Evolutionary conservation across 2,797 vertebrate genomes (phyloP).

Genomic region (Thamnophis elegans): DNA sequence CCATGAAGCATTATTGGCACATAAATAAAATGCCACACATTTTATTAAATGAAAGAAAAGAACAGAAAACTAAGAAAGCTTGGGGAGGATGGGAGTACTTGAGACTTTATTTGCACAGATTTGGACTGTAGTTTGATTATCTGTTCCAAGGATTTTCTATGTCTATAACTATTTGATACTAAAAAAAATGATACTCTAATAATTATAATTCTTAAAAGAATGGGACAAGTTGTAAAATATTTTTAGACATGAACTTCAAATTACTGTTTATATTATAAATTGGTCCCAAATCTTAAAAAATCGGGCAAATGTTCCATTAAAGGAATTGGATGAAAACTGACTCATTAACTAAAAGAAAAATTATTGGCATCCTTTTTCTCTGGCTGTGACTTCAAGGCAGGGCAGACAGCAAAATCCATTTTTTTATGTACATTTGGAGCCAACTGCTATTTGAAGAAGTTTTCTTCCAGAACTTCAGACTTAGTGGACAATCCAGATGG

Average conservation of each 20-base stretch:
- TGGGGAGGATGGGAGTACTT: conserved; percentile 2
- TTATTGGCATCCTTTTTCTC: not conserved
- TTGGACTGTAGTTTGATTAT: conserved; percentile 23
- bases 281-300: not conserved
- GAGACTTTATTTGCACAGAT: conserved; percentile 31
- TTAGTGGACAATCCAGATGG: not conserved
- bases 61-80: conserved; percentile 27
- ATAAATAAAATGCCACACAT: conserved; percentile 26
- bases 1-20: conserved; percentile 23
- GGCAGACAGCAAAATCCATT: not conserved
- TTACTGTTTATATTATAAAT: not conserved
- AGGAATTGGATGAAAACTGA: not conserved
- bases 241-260: not conserved
- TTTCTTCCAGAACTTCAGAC: not conserved
- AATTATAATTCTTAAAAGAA: not conserved
- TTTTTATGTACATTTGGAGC: not conserved
- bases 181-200: not conserved
- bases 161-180: not conserved
- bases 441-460: not conserved
- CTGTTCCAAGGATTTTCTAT: not conserved
- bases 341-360: not conserved
- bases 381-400: not conserved
- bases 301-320: not conserved
- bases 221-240: not conserved
- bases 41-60: conserved; percentile 40